Base-by-base conservation (phyloP, 92 coral and sea anemone species). In the Pocillopora meandrina region DNA sequence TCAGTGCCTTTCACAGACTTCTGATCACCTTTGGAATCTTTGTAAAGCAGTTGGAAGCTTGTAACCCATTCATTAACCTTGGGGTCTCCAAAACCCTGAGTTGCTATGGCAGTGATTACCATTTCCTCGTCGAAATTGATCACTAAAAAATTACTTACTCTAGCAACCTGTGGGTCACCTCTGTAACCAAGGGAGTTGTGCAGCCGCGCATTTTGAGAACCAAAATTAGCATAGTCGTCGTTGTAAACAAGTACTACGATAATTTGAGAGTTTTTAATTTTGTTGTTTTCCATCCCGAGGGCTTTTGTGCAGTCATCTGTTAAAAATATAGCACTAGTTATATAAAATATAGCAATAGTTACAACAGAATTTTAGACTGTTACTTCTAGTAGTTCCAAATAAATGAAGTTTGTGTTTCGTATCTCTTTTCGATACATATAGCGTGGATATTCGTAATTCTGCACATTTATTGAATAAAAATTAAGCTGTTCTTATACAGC, bases 91-190 rank as follows among this genome's bases (percentile, higher is more conserved):
- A 64, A 79, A 14, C 93, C 93, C 61, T 91, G 93, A 18, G 91
- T 91, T 0, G 91, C 87, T 62, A 91, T 84, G 12, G 83, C 93
- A 6, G 93, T 91, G 55, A 91, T 34, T 3, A 87, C 72, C 87
- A 76, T 84, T 2, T 81, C 79, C 81, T 84, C 81, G 5, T 67
- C 87, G 0, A 91, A 67, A 2, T 79, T 79, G 21, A 91, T 84
- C 52, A 26, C 86, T 62, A 91, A 56, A 66, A 77, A 47, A 34
- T 91, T 84, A 15, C 52, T 12, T 5, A 35, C 9, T 64, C 56
- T 14, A 20, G 31, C 20, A 26, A 18, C 33, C 15, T 21, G 31
- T 3, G 88, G 83, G 2, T 84, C 81, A 34, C 89, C 91, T 60
- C 91, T 68, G 78, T 84, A 87, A 47, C 93, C 93, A 18, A 12